A percentile compares a stretch with the other conserved stretches of the same genome.
phyloP scores from a whole-genome alignment of 2,888 invertebrate genomes.

The Plebejus anna region DNA sequence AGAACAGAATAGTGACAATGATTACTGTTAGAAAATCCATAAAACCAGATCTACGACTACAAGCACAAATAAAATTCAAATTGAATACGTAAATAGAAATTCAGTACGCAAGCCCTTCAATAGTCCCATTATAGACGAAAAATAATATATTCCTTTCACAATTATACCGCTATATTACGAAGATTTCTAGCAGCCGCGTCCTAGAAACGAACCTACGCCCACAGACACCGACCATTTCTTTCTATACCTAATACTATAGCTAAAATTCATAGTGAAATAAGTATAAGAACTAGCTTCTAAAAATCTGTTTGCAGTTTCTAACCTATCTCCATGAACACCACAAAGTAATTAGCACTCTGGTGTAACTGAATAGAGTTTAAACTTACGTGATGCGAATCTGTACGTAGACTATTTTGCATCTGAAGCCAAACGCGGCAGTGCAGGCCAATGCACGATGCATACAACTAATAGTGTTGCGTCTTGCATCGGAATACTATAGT shows the following conservation, averaged over 20 bases:
- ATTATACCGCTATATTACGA: conserved; percentile 55
- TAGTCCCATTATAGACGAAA: conserved; percentile 30
- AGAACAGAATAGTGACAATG: neutral
- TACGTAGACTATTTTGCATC: conserved; percentile 47
- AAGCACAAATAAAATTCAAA: neutral
- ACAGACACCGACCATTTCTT: conserved; percentile 71
- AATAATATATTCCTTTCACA: conserved; percentile 40
- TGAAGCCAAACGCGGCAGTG: conserved; percentile 55
- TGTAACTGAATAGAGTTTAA: neutral
- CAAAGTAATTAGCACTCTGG: conserved; percentile 37
- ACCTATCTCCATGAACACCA: conserved; percentile 19
- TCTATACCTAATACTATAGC: conserved; percentile 73
- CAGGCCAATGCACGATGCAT: conserved; percentile 80
- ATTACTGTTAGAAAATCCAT: neutral
- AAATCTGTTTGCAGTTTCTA: conserved; percentile 47
- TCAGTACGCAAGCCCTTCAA: conserved; percentile 18
- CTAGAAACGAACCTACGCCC: conserved; percentile 72
- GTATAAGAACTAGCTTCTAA: conserved; percentile 76
- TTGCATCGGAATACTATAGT: conserved; percentile 47
- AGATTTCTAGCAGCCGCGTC: conserved; percentile 75
- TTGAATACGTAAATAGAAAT: conserved; percentile 19
- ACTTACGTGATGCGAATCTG: conserved; percentile 35
- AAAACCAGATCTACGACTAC: neutral
- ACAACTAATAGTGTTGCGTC: conserved; percentile 75
- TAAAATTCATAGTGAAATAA: conserved; percentile 79